Conservation (phyloP, 2,113 vertebrate species). For the Malurus melanocephalus region DNA sequence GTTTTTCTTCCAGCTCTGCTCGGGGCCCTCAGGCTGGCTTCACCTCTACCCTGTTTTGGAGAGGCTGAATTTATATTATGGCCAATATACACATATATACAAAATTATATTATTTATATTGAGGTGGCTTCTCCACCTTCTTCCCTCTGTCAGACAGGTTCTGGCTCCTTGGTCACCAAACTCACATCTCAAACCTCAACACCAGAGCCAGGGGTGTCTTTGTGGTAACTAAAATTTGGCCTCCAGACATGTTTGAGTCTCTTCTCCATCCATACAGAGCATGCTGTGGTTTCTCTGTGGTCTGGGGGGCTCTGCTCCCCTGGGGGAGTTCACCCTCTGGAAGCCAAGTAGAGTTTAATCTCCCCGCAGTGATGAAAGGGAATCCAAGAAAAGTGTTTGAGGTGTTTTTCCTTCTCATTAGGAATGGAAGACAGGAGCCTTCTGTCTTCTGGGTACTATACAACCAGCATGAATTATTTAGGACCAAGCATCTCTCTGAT, state of each 20-base stretch:
- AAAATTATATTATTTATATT: background rate
- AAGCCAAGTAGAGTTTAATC: background rate
- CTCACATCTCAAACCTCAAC: background rate
- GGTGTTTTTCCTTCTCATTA: constrained; percentile 27
- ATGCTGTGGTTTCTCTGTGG: fast-evolving
- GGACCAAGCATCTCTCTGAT: constrained; percentile 4
- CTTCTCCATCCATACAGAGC: background rate
- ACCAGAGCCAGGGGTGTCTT: background rate
- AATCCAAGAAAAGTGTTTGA: background rate
- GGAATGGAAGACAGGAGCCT: constrained; percentile 20
- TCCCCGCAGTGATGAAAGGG: background rate
- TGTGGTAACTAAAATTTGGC: background rate
- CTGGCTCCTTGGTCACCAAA: background rate
- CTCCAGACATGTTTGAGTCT: background rate
- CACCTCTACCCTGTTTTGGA: background rate
- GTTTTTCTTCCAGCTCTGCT: background rate
- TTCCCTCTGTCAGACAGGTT: background rate
- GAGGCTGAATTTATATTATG: background rate
- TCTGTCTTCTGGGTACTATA: constrained; percentile 43
- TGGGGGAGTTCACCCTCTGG: background rate
- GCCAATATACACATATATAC: background rate
- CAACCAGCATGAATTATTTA: constrained; percentile 63
- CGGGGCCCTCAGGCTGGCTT: background rate
- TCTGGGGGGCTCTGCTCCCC: background rate
- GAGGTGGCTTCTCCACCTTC: background rate